phyloP scores from a whole-genome alignment of 2,113 vertebrate species.

The Beaufortia kweichowensis region DNA sequence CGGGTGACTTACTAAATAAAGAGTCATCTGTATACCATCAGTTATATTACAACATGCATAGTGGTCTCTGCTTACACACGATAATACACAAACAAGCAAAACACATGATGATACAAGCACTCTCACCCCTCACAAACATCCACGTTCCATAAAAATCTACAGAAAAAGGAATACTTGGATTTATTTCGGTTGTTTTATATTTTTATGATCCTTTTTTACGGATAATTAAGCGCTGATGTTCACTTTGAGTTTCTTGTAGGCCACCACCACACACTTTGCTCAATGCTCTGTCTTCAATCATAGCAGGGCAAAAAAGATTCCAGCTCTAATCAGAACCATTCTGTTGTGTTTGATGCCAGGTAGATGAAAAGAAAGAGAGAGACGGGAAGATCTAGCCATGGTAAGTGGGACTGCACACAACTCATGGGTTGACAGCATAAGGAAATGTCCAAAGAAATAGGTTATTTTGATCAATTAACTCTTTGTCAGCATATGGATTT shows the following conservation, averaged over 20 bases:
- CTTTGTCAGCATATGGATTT: background rate
- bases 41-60: too few relatives aligned
- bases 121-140: too few relatives aligned
- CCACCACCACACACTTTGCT: slow-evolving; percentile 28
- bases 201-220: too few relatives aligned
- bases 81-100: background rate
- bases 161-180: too few relatives aligned
- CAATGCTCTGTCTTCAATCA: slow-evolving; percentile 67
- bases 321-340: slow-evolving; percentile 70
- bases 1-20: background rate
- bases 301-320: slow-evolving; percentile 57
- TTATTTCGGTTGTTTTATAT: too few relatives aligned
- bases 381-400: slow-evolving; percentile 25
- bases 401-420: background rate
- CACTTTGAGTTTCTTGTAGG: slow-evolving; percentile 42
- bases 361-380: slow-evolving; percentile 33
- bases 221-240: slow-evolving; percentile 42
- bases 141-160: too few relatives aligned
- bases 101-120: too few relatives aligned
- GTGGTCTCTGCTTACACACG: background rate
- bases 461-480: background rate
- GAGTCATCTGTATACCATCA: background rate
- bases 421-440: background rate
- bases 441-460: background rate
- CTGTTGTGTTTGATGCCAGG: slow-evolving; percentile 55